phyloP scores from a whole-genome alignment of 1,140 invertebrate genomes.

The Centruroides vittatus region DNA sequence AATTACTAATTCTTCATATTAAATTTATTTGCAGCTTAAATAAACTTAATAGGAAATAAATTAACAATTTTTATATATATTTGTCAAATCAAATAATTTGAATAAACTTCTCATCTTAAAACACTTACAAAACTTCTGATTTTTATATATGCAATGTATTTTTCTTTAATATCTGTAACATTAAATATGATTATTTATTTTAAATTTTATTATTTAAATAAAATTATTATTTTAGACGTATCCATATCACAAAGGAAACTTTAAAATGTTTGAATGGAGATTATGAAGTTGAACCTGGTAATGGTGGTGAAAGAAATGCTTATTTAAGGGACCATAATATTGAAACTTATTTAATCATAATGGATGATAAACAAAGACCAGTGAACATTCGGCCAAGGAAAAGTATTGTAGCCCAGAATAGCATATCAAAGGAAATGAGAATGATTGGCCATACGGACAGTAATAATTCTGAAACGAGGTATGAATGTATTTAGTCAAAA shows the following conservation, averaged over 20 bases:
- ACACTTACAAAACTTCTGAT: no score
- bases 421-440: conserved; percentile 68
- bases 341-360: conserved; percentile 76
- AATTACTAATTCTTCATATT: no score
- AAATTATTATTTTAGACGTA: conserved; percentile 42
- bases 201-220: not conserved
- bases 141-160: no score
- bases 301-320: conserved; percentile 63
- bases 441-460: conserved; percentile 55
- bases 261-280: conserved; percentile 65
- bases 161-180: no score
- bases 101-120: no score
- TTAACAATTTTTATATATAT: no score
- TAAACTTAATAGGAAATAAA: no score
- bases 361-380: conserved; percentile 22
- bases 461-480: conserved; percentile 33
- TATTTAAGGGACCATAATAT: conserved; percentile 86
- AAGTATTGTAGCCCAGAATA: conserved; percentile 37
- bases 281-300: conserved; percentile 77
- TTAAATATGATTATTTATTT: no score
- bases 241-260: conserved; percentile 90
- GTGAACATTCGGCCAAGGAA: conserved; percentile 14
- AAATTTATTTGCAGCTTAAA: no score
- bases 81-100: no score
- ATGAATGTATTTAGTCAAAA: conserved; percentile 29